Evolutionary conservation across 1,140 invertebrate genomes (phyloP), one percentile per base, ranked within the genome.

Genomic region (Aphidius gifuensis): DNA sequence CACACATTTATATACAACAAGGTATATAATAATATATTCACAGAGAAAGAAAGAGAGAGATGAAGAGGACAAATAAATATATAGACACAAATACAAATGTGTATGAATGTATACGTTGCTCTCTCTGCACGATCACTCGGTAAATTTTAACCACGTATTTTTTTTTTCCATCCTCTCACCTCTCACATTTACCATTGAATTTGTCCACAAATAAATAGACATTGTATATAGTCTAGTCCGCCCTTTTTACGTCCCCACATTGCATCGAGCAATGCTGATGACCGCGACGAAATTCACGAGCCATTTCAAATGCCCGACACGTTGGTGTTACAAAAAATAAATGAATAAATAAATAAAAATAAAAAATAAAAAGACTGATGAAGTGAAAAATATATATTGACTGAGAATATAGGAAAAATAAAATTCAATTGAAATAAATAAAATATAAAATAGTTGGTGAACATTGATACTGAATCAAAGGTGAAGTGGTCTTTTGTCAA

Each of bases 171-270:
- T 45, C 23, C 44, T 56, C 16, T 56, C 11, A 9, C 53, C 38
- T 48, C 40, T 9, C 51, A 45, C 64, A 42, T 54, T 32, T 32
- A 32, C 23, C 23, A 63, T 60, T 65, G 63, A 65, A 69, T 62
- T 67, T 67, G 65, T 63, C 67, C 43, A 64, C 63, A 61, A 58
- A 69, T 69, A 69, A 69, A 69, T 67, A 69, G 60, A 69, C 63
- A 67, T 64, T 68, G 62, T 69, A 67, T 65, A 67, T 69, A 67
- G 57, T 62, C 58, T 43, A 55, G 39, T 48, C 67, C 67, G 67
- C 67, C 67, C 63, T 65, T 69, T 69, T 65, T 69, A 55, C 60
- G 67, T 68, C 48, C 39, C 43, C 39, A 40, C 40, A 9, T 16
- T 40, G 44, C 21, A 21, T 42, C 45, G 48, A 38, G 54, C 49